Base-by-base conservation (phyloP, 2,113 vertebrate genomes). In the Sakesphorus luctuosus region DNA sequence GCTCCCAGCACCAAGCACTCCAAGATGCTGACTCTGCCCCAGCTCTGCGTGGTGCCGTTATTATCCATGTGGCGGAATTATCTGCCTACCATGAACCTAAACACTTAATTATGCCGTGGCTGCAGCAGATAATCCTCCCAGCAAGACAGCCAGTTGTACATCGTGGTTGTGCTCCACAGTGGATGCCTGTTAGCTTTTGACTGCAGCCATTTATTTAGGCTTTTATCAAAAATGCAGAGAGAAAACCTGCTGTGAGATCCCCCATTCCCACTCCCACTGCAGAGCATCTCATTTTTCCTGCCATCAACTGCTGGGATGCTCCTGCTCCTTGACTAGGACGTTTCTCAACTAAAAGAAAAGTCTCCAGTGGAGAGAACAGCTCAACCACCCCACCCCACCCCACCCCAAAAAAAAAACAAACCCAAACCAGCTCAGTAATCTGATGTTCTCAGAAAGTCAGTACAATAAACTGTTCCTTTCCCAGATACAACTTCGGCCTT, bases 21-120 rank as follows among this genome's bases (percentile, higher is more conserved):
- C 36, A 25, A 10, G 44, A 6, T 68, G 66, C 13, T 76, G 3
- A 1, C 11, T 29, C 40, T 52, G 25, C 82, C 3, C 78, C 8
- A 6, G 3, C 61, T 55, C 87, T 76, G 50, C 18, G 0, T 9
- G 29, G 2, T 84, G 77, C 68, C 1, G 0, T 17, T 50, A 35
- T 33, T 50, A 11, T 1, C 63, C 65, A 4, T 29, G 25, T 6
- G 10, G 15, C 35, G 63, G 50, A 65, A 77, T 73, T 56, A 11
- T 7, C 63, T 74, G 31, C 21, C 69, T 10, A 21, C 44, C 43
- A 25, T 53, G 36, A 46, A 33, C 8, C 10, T 9, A 3, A 69
- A 20, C 55, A 3, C 19, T 13, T 33, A 15, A 56, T 29, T 31
- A 0, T 7, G 15, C 11, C 29, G 36, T 55, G 76, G 47, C 46